Base-by-base conservation (phyloP, 2,113 vertebrate genomes). In the Callospermophilus lateralis region DNA sequence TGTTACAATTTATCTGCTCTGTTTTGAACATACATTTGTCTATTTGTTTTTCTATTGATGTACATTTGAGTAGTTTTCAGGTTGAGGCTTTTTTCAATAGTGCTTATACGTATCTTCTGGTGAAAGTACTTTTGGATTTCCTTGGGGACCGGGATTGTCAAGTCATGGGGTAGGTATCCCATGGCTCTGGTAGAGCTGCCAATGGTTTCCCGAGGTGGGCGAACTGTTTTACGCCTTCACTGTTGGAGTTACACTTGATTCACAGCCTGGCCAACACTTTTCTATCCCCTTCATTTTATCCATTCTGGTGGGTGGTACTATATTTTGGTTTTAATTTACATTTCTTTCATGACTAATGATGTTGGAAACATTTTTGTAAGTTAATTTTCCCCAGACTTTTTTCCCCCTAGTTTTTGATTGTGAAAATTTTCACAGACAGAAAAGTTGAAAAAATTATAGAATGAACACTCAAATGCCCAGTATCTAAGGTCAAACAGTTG, bases 331-430 rank as follows among this genome's bases (percentile, higher is more conserved):
- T 73, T 55, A 90, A 42, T 95, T 94, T 90, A 55, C 86, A 88
- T 87, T 78, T 93, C 51, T 79, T 86, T 77, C 68, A 89, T 93
- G 80, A 86, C 89, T 86, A 86, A 86, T 34, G 24, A 81, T 51
- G 61, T 30, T 90, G 34, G 86, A 45, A 80, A 78, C 5, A 1
- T 65, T 93, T 92, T 96, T 22, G 53, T 65, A 70, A 77, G 42
- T 58, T 89, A 55, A 84, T 78, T 95, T 90, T 94, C 51, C 80
- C 55, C 45, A 89, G 45, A 70, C 65, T 6, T 34, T 90, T 84
- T 74, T 92, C 77, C 55, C 77, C 89, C 11, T 28, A 12, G 58
- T 26, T 93, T 79, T 89, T 94, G 73, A 86, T 76, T 90, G 79
- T 8, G 73, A 92, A 88, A 68, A 83, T 26, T 16, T 85, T 89